Base-by-base conservation (phyloP, 2,888 invertebrate genomes). In the Pachliopta kotzebuea region DNA sequence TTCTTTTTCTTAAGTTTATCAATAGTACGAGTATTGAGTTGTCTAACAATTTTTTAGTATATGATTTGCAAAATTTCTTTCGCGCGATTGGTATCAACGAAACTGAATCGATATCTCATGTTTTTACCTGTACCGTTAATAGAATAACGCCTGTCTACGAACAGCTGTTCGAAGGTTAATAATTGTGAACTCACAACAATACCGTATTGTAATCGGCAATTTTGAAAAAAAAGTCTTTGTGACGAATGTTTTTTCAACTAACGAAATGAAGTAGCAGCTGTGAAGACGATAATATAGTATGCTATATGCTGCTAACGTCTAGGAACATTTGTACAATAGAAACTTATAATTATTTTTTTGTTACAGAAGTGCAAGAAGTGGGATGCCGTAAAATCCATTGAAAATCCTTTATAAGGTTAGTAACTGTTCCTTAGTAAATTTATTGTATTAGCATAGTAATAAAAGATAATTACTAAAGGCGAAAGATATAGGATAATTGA, bases 291-390 rank as follows among this genome's bases (percentile, higher is more conserved):
- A 24, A 21, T 42, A 4, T 29, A 4, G 37, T 8, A n/a, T n/a
- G n/a, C 6, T n/a, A n/a, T n/a, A n/a, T 45, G 6, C 6, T 4
- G n/a, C n/a, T n/a, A n/a, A n/a, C n/a, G 45, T 45, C n/a, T n/a
- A 18, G n/a, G 45, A n/a, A 45, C 45, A 18, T n/a, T n/a, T 45
- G n/a, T 7, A n/a, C 45, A 45, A n/a, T n/a, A 45, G 45, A n/a
- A 45, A n/a, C 4, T n/a, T n/a, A n/a, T n/a, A n/a, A n/a, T 37
- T 14, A 37, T 37, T 72, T 73, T 69, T 72, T 86, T 88, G 82
- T 88, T 89, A 63, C 87, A 90, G 90, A 78, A 81, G 90, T 90
- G 90, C 90, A 89, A 77, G 79, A 78, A 78, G 78, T 82, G 88
- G 83, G 81, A 90, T 89, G 89, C 78, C 79, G 76, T 76, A 76